These are phyloP conservation scores for Cheirogaleus medius DNA, from an alignment of 2,113 vertebrate species.

Conservation along the genomic window DNA sequence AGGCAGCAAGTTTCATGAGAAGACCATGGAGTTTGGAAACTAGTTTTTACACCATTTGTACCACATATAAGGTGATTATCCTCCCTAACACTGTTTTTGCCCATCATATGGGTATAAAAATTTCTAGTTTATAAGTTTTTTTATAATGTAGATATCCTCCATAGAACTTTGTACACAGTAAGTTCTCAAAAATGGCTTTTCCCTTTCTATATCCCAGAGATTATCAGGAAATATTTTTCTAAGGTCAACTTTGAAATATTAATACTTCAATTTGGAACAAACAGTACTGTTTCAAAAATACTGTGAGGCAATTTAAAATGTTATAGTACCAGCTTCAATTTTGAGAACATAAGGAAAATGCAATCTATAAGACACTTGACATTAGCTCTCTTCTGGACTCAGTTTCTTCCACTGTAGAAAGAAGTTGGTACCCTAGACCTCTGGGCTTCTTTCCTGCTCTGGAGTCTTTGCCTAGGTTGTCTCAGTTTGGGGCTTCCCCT, in stretches of 20 bases:
- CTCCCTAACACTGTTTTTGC: background rate
- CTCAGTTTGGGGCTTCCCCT: background rate
- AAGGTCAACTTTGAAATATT: background rate
- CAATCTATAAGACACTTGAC: no score
- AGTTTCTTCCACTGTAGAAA: no score
- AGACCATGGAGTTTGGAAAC: background rate
- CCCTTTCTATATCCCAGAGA: background rate
- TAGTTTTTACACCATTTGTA: background rate
- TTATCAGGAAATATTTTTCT: background rate
- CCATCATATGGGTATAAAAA: background rate
- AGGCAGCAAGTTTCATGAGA: background rate
- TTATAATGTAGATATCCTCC: background rate
- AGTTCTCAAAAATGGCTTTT: background rate
- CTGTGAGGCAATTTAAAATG: background rate
- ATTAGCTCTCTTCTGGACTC: no score
- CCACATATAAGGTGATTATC: no score
- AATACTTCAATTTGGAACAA: background rate
- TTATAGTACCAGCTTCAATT: background rate
- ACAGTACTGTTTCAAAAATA: background rate
- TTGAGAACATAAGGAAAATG: background rate
- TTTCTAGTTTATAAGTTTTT: background rate
- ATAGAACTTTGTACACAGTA: background rate
- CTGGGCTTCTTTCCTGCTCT: background rate
- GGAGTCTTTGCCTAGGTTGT: background rate
- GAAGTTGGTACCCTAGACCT: background rate